Conservation (phyloP, 2,888 invertebrate species). For the Calliphora vomitoria region DNA sequence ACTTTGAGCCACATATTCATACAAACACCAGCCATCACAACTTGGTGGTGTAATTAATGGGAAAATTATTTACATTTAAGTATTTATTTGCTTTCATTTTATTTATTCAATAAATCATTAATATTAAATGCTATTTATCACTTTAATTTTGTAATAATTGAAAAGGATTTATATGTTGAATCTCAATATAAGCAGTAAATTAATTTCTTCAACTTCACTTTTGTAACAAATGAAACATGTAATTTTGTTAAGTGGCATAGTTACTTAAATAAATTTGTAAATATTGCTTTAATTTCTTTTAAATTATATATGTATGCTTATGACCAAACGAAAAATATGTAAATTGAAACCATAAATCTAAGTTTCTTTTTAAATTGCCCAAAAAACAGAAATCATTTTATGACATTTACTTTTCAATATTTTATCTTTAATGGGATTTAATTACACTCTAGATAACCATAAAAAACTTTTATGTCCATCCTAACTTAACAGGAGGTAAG, state of each 20-base stretch:
- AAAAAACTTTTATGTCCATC: background rate
- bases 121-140: conserved; percentile 14
- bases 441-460: conserved; percentile 15
- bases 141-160: conserved; percentile 6
- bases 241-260: too few species aligned
- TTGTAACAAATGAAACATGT: too few species aligned
- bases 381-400: background rate
- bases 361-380: background rate
- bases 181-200: background rate
- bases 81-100: conserved; percentile 4
- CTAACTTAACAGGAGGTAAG: background rate
- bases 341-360: background rate
- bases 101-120: conserved; percentile 9
- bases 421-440: conserved; percentile 13
- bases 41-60: conserved; percentile 26
- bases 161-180: background rate
- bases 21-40: background rate
- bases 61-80: conserved; percentile 6
- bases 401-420: background rate
- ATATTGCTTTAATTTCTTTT: background rate
- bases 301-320: background rate
- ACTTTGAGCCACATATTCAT: background rate
- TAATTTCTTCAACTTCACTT: background rate
- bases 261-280: too few species aligned
- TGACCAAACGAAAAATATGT: background rate